Evolutionary conservation across 2,113 vertebrate genomes (phyloP), one percentile per base, ranked within the genome.

Genomic region (Acrocephalus arundinaceus): DNA sequence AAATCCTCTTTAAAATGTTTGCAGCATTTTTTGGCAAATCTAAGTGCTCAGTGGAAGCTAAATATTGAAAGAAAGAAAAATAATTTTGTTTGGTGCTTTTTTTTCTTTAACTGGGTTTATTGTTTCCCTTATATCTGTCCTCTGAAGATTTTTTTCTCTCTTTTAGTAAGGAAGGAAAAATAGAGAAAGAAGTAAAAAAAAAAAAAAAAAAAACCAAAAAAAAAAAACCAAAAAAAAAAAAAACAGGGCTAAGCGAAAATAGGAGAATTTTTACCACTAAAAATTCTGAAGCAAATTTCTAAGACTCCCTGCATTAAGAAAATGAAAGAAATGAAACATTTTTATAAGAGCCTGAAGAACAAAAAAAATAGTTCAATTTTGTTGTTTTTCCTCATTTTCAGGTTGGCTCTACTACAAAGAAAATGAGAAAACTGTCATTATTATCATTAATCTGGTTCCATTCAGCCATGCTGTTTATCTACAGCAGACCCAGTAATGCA

Each of bases 381-480:
- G 73, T 94, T 96, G 84, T 7, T 89, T 89, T 91, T 89, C 58
- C 74, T 89, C 61, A 72, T 93, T 92, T 95, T 95, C 66, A 89
- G 79, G 57, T 93, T 94, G 92, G 65, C 41, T 92, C 11, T 96
- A 37, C 65, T 72, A 86, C 73, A 94, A 93, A 95, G 83, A 93
- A 93, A 90, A 94, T 93, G 61, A 96, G 83, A 96, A 92, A 94
- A 76, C 85, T 89, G 76, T 90, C 90, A 94, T 94, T 96, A 96
- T 96, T 95, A 92, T 95, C 92, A 75, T 89, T 92, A 94, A 94
- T 95, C 95, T 95, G 77, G 89, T 87, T 91, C 89, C 77, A 89
- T 95, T 95, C 92, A 96, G 88, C 79, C 86, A 54, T 92, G 66
- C 73, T 90, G 59, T 96, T 97, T 96, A 90, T 89, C 92, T 95